phyloP scores from a whole-genome alignment of 2,888 invertebrate species.

The Oligia latruncula region DNA sequence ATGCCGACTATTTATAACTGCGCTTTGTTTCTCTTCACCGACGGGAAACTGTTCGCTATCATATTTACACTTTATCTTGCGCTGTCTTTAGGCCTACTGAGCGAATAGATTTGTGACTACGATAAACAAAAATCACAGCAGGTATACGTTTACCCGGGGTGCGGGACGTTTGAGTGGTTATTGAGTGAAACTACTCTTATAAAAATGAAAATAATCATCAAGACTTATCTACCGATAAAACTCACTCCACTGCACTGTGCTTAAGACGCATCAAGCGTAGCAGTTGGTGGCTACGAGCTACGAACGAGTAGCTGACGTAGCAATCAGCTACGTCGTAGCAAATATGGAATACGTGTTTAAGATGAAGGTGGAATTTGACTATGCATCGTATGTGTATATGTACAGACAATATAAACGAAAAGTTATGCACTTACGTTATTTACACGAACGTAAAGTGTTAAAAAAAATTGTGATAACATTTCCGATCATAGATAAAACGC shows the following conservation, averaged over 20 bases:
- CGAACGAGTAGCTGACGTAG: conserved; percentile 36
- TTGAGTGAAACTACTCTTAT: background rate
- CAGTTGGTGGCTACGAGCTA: conserved; percentile 38
- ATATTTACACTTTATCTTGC: conserved; percentile 8
- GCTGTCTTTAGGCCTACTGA: background rate
- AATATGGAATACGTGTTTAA: background rate
- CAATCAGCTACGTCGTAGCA: conserved; percentile 28
- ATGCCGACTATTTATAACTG: conserved; percentile 33
- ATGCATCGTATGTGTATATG: background rate
- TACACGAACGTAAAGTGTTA: background rate
- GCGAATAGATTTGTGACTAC: conserved; percentile 7
- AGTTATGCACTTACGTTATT: background rate
- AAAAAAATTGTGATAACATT: background rate
- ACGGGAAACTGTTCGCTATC: conserved; percentile 28
- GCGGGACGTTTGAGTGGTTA: too few relatives aligned
- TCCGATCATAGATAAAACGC: conserved; percentile 13
- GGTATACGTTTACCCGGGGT: background rate
- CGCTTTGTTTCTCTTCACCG: conserved; percentile 18
- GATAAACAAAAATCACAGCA: background rate
- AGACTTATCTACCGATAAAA: background rate
- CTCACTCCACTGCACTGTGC: background rate
- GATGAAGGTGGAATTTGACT: background rate
- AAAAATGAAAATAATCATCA: background rate
- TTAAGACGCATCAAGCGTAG: background rate
- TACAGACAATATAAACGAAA: background rate